Evolutionary conservation across 2,113 vertebrate species (phyloP).

Genomic region (Hyaena hyaena): DNA sequence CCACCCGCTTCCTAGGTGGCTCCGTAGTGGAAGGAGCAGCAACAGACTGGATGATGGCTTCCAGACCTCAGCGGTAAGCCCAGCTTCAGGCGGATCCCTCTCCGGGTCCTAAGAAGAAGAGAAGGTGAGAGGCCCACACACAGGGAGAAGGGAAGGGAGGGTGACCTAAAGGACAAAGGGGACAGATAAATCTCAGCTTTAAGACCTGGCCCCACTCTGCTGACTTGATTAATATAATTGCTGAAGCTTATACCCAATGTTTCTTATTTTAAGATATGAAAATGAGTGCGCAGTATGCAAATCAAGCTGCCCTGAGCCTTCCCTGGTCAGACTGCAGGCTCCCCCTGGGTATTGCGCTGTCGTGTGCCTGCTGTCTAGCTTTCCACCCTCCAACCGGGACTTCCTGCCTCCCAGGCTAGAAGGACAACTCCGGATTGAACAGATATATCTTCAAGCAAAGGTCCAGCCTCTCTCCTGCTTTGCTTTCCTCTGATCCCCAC

Average conservation of each 20-base stretch:
- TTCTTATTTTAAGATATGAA: not conserved
- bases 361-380: not conserved
- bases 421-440: not conserved
- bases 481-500: not conserved
- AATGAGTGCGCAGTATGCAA: not conserved
- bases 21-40: not conserved
- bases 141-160: too few relatives aligned
- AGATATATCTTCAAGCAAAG: not conserved
- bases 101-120: not conserved
- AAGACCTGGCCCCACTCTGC: too few relatives aligned
- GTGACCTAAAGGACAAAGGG: not conserved
- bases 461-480: not conserved
- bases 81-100: too few relatives aligned
- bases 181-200: not conserved
- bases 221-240: not conserved
- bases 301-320: not conserved
- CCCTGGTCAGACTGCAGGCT: not conserved
- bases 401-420: not conserved
- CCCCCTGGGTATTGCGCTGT: not conserved
- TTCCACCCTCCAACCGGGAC: not conserved
- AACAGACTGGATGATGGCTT: not conserved
- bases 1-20: not conserved
- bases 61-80: not conserved
- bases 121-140: not conserved
- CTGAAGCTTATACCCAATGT: not conserved